phyloP scores from a whole-genome alignment of 1,140 invertebrate species.

The Heliconius melpomene region DNA sequence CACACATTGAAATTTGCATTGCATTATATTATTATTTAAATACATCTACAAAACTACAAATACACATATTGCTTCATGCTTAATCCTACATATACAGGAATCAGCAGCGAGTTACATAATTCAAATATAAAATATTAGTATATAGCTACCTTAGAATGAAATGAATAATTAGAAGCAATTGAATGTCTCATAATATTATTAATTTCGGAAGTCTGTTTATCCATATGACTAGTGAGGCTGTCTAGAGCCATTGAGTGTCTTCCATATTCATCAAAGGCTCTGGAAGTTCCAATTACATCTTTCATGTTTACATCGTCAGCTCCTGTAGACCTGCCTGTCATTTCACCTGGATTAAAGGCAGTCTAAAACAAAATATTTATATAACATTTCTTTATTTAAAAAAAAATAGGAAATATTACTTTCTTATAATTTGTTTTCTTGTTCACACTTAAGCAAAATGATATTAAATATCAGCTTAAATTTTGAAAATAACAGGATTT shows the following conservation, averaged over 20 bases:
- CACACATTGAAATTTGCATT: too few relatives aligned
- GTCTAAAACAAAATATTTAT: constrained; percentile 48
- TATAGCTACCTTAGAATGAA: constrained; percentile 70
- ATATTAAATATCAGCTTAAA: too few relatives aligned
- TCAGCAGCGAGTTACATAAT: background rate
- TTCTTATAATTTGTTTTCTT: too few relatives aligned
- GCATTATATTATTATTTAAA: background rate
- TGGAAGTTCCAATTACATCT: constrained; percentile 19
- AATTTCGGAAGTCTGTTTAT: constrained; percentile 66
- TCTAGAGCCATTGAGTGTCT: constrained; percentile 62
- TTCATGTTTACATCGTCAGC: constrained; percentile 51
- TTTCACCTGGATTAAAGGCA: constrained; percentile 72
- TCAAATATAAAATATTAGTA: background rate
- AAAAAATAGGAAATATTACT: too few relatives aligned
- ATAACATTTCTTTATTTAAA: too few relatives aligned
- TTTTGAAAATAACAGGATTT: too few relatives aligned
- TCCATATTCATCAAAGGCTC: constrained; percentile 52
- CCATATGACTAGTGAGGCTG: constrained; percentile 61
- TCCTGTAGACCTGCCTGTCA: constrained; percentile 72
- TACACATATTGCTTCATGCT: too few relatives aligned
- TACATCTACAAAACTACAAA: too few relatives aligned
- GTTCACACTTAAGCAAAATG: too few relatives aligned
- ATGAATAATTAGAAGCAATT: constrained; percentile 68
- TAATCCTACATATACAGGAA: too few relatives aligned
- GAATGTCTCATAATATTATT: constrained; percentile 70